Conservation (phyloP, 2,888 invertebrate genomes). For the Phortica magna region DNA sequence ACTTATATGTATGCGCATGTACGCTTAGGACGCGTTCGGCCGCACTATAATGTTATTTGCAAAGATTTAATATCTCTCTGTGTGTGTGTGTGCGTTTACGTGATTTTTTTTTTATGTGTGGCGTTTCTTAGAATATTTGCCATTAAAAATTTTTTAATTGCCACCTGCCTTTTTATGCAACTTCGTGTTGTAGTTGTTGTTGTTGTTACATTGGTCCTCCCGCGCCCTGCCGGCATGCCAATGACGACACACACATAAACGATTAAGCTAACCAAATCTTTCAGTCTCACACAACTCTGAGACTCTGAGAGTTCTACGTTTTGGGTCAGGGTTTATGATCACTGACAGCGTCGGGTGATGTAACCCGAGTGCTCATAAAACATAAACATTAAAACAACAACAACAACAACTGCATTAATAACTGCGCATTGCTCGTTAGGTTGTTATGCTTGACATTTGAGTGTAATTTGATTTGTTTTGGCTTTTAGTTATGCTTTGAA, state of each 20-base stretch:
- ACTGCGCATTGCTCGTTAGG: not conserved
- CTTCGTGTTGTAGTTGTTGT: not conserved
- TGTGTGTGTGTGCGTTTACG: not conserved
- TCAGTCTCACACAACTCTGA: too few species aligned
- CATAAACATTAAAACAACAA: not conserved
- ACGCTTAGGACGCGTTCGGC: not conserved
- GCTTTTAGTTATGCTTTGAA: too few species aligned
- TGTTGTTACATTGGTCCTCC: not conserved
- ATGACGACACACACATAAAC: not conserved
- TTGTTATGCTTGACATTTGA: not conserved
- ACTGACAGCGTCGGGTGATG: not conserved
- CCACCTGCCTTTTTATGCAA: conserved; percentile 54
- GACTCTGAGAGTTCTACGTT: not conserved
- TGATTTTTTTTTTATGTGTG: conserved; percentile 52
- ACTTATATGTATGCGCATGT: not conserved
- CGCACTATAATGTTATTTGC: not conserved
- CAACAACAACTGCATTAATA: not conserved
- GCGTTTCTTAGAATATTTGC: conserved; percentile 62
- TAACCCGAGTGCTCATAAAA: conserved; percentile 8
- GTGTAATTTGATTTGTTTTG: too few species aligned
- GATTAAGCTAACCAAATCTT: not conserved
- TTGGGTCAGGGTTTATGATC: conserved; percentile 27
- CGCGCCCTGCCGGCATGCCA: not conserved
- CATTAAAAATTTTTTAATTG: conserved; percentile 71
- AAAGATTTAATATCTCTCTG: not conserved